Evolutionary conservation across 92 coral and sea anemone species (phyloP).

Genomic region (Phenganax stokvisi): DNA sequence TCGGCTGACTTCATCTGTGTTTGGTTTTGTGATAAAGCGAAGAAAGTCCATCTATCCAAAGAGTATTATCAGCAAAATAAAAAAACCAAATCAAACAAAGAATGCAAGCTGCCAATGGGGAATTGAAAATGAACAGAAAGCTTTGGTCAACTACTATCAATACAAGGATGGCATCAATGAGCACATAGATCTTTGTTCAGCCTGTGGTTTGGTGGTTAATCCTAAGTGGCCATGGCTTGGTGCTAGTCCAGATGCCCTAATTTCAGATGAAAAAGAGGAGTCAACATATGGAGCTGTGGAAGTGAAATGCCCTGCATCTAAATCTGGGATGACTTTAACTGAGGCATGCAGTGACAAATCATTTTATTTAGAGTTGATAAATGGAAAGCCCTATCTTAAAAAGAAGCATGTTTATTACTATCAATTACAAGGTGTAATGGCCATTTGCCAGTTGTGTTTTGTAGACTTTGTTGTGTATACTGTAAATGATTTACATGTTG

Average conservation of each 20-base stretch:
- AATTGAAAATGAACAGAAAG: conserved; percentile 26
- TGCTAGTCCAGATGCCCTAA: conserved; percentile 48
- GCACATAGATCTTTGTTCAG: conserved; percentile 19
- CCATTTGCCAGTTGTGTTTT: conserved; percentile 38
- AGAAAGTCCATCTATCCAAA: conserved; percentile 13
- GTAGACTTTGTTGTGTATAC: conserved; percentile 47
- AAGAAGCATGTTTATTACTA: conserved; percentile 21
- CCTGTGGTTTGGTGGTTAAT: conserved; percentile 51
- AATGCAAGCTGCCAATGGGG: conserved; percentile 32
- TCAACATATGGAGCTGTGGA: conserved; percentile 45
- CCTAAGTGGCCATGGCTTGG: conserved; percentile 50
- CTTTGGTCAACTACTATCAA: conserved; percentile 1
- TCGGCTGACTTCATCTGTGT: conserved; percentile 15
- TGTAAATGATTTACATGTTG: conserved; percentile 6
- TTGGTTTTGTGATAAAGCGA: conserved; percentile 17
- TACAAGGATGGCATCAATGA: conserved; percentile 6
- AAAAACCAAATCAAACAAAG: conserved; percentile 23
- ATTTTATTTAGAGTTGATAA: conserved; percentile 36
- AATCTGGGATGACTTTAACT: conserved; percentile 26
- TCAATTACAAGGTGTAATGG: conserved; percentile 18
- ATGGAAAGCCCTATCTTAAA: conserved; percentile 46
- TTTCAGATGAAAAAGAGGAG: conserved; percentile 28
- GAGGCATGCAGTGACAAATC: conserved; percentile 24
- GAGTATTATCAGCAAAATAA: conserved; percentile 18
- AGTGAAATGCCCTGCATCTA: conserved; percentile 46